Conservation (phyloP, 2,888 invertebrate genomes). For the Eilema griseolum region DNA sequence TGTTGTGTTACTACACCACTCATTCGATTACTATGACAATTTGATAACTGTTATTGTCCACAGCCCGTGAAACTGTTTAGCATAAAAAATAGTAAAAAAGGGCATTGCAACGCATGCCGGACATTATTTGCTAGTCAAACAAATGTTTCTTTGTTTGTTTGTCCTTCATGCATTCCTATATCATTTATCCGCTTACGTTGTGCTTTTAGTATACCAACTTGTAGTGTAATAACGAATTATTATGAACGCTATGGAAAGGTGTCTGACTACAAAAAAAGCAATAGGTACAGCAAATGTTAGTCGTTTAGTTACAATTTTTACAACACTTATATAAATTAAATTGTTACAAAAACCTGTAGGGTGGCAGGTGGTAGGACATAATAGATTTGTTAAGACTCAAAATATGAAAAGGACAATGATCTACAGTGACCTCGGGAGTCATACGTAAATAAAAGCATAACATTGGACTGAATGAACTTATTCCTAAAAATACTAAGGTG, state of each 20-base stretch:
- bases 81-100: conserved; percentile 1
- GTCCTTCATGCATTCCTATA: neutral
- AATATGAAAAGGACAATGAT: conserved; percentile 14
- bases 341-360: neutral
- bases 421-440: neutral
- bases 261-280: neutral
- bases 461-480: too few relatives aligned
- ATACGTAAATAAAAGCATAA: too few relatives aligned
- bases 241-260: too few relatives aligned
- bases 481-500: conserved; percentile 26
- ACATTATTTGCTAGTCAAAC: conserved; percentile 9
- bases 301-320: too few relatives aligned
- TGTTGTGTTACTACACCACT: neutral
- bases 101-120: conserved; percentile 1
- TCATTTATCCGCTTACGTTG: neutral
- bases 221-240: too few relatives aligned
- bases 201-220: neutral
- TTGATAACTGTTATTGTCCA: neutral
- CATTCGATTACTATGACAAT: neutral
- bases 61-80: conserved; percentile 4
- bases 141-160: neutral
- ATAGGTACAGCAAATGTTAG: neutral
- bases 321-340: too few relatives aligned
- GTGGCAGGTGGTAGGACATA: too few relatives aligned
- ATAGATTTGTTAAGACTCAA: neutral